Percentiles rank a stretch among this genome's conserved stretches.
These are phyloP conservation scores for Bibio marci DNA, from an alignment of 2,888 invertebrate species.

Conservation along the genomic window DNA sequence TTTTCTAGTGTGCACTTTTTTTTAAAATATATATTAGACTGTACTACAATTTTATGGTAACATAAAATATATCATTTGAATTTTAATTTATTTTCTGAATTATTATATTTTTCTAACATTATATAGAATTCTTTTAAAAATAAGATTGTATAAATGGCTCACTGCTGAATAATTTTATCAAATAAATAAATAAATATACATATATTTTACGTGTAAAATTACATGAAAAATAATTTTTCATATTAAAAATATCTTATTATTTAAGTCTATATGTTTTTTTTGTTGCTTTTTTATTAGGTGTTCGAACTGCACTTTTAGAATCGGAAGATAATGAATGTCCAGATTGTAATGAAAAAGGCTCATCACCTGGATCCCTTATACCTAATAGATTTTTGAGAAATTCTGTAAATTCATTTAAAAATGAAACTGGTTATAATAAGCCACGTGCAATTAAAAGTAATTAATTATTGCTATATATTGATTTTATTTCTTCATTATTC, in stretches of 20 bases:
- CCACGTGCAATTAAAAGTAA: slow-evolving; percentile 10
- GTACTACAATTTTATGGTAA: no score
- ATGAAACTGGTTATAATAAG: slow-evolving; percentile 76
- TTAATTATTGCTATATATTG: neutral
- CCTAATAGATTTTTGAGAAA: slow-evolving; percentile 83
- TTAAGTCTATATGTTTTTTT: no score
- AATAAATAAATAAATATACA: no score
- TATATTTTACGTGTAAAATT: slow-evolving; percentile 6
- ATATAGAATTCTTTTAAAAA: no score
- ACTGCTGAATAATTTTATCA: no score
- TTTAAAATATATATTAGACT: no score
- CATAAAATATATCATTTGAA: no score
- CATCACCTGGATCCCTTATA: slow-evolving; percentile 81
- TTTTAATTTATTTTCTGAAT: no score
- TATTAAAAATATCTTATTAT: no score
- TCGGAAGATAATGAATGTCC: slow-evolving; percentile 93
- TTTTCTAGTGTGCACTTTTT: no score
- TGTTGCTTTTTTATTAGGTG: slow-evolving; percentile 39
- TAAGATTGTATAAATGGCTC: no score
- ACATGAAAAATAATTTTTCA: slow-evolving; percentile 6
- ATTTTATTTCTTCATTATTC: neutral
- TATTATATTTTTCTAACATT: no score
- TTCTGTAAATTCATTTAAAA: slow-evolving; percentile 77
- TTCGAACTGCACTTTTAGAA: slow-evolving; percentile 72
- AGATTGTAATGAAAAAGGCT: slow-evolving; percentile 81